A percentile compares a stretch with the other conserved stretches of the same genome.
Evolutionary conservation across 2,113 vertebrate species (phyloP).

Genomic region (Scatophagus argus): DNA sequence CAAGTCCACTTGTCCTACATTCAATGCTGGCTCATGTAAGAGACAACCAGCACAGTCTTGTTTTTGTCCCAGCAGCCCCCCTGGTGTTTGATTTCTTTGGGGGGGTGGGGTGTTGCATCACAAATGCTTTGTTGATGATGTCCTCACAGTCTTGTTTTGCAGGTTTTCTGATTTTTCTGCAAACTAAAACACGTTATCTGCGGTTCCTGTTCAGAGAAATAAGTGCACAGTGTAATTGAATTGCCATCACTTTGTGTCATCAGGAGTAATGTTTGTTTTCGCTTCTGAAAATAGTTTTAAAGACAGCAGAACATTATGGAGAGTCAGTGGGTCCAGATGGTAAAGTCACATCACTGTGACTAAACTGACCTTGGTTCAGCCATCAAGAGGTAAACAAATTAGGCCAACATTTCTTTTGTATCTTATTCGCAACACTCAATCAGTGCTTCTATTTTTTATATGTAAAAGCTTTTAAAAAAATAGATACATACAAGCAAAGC

Average conservation of each 20-base stretch:
- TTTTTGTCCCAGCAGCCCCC: background rate
- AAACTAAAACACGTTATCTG: slow-evolving; percentile 32
- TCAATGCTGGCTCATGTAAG: slow-evolving; percentile 3
- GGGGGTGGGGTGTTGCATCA: background rate
- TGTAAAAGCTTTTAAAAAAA: background rate
- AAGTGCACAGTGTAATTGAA: slow-evolving; percentile 38
- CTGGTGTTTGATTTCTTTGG: slow-evolving; percentile 26
- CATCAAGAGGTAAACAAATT: slow-evolving; percentile 21
- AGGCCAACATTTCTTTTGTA: background rate
- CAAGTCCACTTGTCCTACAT: background rate
- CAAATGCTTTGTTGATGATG: slow-evolving; percentile 28
- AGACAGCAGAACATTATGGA: slow-evolving; percentile 37
- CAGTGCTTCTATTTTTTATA: background rate
- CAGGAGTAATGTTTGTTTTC: slow-evolving; percentile 56
- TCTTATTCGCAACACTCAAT: background rate
- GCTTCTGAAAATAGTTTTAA: slow-evolving; percentile 44
- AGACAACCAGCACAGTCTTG: background rate
- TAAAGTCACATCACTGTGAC: slow-evolving; percentile 19
- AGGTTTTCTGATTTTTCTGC: slow-evolving; percentile 1
- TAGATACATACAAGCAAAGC: background rate
- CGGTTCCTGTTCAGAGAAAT: slow-evolving; percentile 18
- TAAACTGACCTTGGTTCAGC: slow-evolving; percentile 15
- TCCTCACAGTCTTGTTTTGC: slow-evolving; percentile 15
- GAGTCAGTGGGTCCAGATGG: slow-evolving; percentile 6
- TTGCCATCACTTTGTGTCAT: slow-evolving; percentile 43